Base-by-base conservation (phyloP, 2,888 invertebrate genomes). In the Melinopterus prodromus region DNA sequence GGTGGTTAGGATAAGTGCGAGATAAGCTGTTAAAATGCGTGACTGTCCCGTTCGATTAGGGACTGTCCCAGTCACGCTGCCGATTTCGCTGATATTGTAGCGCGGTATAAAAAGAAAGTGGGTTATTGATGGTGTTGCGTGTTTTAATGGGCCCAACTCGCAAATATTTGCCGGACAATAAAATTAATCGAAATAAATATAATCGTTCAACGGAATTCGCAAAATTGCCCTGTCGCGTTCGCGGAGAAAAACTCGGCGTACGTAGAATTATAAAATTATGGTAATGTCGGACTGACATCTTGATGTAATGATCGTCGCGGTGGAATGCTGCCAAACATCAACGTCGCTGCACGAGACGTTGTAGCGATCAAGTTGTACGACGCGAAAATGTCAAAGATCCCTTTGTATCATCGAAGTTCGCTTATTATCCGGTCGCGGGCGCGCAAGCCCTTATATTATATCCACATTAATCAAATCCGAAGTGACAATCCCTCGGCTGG, bases 391-490 rank as follows among this genome's bases (percentile, higher is more conserved):
- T 74, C 74, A 37, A 53, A 74, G 74, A 74, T 35, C 35, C 71
- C 71, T 71, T 71, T 71, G 16, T 16, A n/a, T 69, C 76, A 26
- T 37, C 36, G 16, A 69, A 35, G 9, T 71, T 74, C 78, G 80
- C 77, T 82, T 79, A 81, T 82, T 82, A 82, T 81, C 78, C 74
- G 38, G 36, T 75, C 36, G 69, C 71, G 71, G 36, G 16, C 36
- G 35, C 35, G n/a, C 26, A 35, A 7, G 69, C 75, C 79, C 69
- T 53, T 77, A 74, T 74, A 74, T 74, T 74, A 74, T 35, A 35
- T 70, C 81, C 74, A 81, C 80, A 81, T 82, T 81, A 82, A 80
- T 82, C 82, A 82, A 79, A 80, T 71, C 78, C 77, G 77, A 79
- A 78, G 78, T 70, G 78, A 76, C 79, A 79, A 80, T 80, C 79